Base-by-base conservation (phyloP, 2,797 vertebrate species). In the Enteromius radiatus region DNA sequence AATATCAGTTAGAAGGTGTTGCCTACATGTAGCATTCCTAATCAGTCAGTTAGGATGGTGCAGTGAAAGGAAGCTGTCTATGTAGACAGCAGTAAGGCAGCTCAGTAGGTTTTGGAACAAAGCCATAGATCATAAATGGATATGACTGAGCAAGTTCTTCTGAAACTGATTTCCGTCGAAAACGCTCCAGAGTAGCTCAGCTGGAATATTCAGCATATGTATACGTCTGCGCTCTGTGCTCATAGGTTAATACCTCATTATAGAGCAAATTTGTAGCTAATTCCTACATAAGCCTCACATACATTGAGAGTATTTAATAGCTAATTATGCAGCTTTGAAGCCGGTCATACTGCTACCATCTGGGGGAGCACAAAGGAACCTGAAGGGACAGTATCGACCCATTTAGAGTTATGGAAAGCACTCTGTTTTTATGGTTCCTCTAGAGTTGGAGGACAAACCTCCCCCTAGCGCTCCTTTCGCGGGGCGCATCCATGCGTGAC, bases 101-200 rank as follows among this genome's bases (percentile, higher is more conserved):
- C 45, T 68, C 47, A 68, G 49, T 47, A 43, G 56, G 43, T 52
- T 74, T 74, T 59, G 52, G 56, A 52, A 41, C 59, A 14, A 23
- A 74, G 56, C 26, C 70, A 67, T 31, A 52, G 54, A 81, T 36
- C 63, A 45, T 41, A 59, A 52, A 64, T 0, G 14, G 19, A 81
- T 28, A 73, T 52, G 68, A 64, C 54, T 49, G 79, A 26, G 28
- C 56, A 73, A 73, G 79, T 64, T 38, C 21, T 19, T 36, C 43
- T 74, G 21, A 63, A 81, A 1, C 6, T 26, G 45, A 65, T 81
- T 54, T 38, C 43, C 11, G 6, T 74, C 45, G 43, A 54, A 81
- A 63, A n/a, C 19, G 3, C 36, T 45, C 23, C 26, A 45, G 47
- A 75, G 43, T 38, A 67, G 69, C 47, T 73, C 68, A 63, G 56